Percentiles rank a stretch among this genome's conserved stretches.
Evolutionary conservation across 2,797 vertebrate species (phyloP).

Genomic region (Lepus oiostolus): DNA sequence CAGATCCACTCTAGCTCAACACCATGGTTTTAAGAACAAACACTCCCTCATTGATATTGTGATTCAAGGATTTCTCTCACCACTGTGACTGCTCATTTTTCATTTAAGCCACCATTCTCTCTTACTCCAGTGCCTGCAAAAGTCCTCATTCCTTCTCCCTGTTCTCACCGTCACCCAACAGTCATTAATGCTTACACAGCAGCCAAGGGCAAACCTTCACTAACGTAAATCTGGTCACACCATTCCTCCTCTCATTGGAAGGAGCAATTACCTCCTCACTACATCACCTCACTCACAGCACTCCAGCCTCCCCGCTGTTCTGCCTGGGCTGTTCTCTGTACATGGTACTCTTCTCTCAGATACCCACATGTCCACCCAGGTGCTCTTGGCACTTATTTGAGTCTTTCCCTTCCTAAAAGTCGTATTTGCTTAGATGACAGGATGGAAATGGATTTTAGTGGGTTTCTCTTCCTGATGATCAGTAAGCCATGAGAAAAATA

Average conservation of each 20-base stretch:
- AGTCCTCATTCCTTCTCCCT: neutral
- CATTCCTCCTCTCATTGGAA: neutral
- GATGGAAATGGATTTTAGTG: neutral
- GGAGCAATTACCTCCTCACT: neutral
- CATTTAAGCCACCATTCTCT: neutral
- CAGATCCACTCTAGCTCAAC: neutral
- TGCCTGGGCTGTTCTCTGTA: neutral
- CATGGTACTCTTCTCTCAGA: neutral
- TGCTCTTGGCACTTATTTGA: neutral
- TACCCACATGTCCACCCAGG: neutral
- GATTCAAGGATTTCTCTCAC: neutral
- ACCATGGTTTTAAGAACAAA: neutral
- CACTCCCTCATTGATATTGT: neutral
- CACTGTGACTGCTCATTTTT: neutral
- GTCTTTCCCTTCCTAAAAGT: neutral
- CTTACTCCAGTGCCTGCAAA: neutral
- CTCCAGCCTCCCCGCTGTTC: neutral
- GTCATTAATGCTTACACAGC: neutral
- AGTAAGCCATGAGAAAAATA: slow-evolving; percentile 50
- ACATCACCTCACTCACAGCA: neutral
- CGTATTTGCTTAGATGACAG: slow-evolving; percentile 49
- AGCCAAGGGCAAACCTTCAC: neutral
- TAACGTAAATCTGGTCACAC: neutral
- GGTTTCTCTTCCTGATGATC: slow-evolving; percentile 34
- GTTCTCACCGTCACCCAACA: neutral